These are phyloP conservation scores for Cosmia pyralina DNA, from an alignment of 2,888 invertebrate species.

Conservation along the genomic window DNA sequence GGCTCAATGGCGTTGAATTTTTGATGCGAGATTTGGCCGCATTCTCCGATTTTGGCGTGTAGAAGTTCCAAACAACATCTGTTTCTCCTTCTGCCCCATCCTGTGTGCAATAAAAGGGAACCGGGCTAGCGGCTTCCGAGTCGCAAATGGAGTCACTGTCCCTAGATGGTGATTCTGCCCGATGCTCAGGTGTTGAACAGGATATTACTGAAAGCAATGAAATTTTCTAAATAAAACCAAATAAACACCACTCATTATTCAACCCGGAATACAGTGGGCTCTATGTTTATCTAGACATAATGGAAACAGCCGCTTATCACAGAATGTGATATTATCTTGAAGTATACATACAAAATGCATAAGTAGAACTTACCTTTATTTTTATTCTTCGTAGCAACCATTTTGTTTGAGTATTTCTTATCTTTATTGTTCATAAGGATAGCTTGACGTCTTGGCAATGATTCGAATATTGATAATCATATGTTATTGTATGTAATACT, in stretches of 20 bases:
- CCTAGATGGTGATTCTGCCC: slow-evolving; percentile 82
- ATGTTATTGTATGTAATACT: slow-evolving; percentile 13
- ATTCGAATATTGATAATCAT: slow-evolving; percentile 30
- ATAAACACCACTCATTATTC: no score
- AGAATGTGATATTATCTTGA: neutral
- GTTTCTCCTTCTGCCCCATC: slow-evolving; percentile 87
- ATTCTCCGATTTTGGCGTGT: slow-evolving; percentile 85
- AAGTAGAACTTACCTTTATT: slow-evolving; percentile 71
- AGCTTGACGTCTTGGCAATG: slow-evolving; percentile 12
- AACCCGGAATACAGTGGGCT: neutral
- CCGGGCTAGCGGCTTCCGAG: slow-evolving; percentile 86
- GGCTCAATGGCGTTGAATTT: slow-evolving; percentile 84
- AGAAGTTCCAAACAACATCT: slow-evolving; percentile 88
- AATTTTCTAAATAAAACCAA: neutral
- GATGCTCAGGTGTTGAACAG: slow-evolving; percentile 85
- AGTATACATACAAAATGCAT: slow-evolving; percentile 32
- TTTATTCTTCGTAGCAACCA: slow-evolving; percentile 81
- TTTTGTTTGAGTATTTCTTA: slow-evolving; percentile 70
- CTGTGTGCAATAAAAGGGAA: slow-evolving; percentile 87
- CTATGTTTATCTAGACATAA: neutral
- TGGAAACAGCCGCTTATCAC: neutral
- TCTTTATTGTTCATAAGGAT: slow-evolving; percentile 74
- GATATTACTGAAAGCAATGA: slow-evolving; percentile 77
- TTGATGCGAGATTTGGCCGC: slow-evolving; percentile 72
- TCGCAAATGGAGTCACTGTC: slow-evolving; percentile 85